Percentiles rank a stretch among this genome's conserved stretches.
phyloP scores from a whole-genome alignment of 2,888 invertebrate genomes.

The Chironomus tentans region DNA sequence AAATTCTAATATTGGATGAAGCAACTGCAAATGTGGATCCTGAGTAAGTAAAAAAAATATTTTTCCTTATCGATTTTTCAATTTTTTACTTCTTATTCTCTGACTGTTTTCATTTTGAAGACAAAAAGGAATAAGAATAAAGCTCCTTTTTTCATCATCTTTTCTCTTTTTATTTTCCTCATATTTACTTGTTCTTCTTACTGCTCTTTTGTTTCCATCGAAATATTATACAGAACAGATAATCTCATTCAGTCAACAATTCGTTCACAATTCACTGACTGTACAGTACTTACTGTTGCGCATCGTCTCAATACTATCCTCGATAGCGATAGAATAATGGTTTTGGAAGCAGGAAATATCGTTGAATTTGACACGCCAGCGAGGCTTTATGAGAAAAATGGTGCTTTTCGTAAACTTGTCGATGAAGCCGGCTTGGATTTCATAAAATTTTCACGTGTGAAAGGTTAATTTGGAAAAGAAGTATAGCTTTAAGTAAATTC shows the following conservation, averaged over 20 bases:
- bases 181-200: background rate
- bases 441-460: background rate
- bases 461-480: background rate
- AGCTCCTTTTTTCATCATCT: too few relatives aligned
- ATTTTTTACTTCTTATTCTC: background rate
- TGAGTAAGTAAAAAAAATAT: slow-evolving; percentile 40
- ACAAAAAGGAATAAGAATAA: too few relatives aligned
- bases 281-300: slow-evolving; percentile 55
- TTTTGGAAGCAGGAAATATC: slow-evolving; percentile 69
- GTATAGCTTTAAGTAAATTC: background rate
- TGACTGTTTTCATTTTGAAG: background rate
- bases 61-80: background rate
- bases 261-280: slow-evolving; percentile 45
- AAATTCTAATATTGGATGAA: slow-evolving; percentile 56
- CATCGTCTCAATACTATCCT: slow-evolving; percentile 57
- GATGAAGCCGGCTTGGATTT: slow-evolving; percentile 40
- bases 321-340: slow-evolving; percentile 57
- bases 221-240: slow-evolving; percentile 41
- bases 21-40: slow-evolving; percentile 60
- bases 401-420: slow-evolving; percentile 51
- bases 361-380: slow-evolving; percentile 68
- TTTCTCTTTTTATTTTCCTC: too few relatives aligned
- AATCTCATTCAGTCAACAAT: slow-evolving; percentile 49
- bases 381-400: slow-evolving; percentile 48
- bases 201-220: background rate